Evolutionary conservation across 1,140 invertebrate genomes (phyloP).

Genomic region (Drosophila athabasca): DNA sequence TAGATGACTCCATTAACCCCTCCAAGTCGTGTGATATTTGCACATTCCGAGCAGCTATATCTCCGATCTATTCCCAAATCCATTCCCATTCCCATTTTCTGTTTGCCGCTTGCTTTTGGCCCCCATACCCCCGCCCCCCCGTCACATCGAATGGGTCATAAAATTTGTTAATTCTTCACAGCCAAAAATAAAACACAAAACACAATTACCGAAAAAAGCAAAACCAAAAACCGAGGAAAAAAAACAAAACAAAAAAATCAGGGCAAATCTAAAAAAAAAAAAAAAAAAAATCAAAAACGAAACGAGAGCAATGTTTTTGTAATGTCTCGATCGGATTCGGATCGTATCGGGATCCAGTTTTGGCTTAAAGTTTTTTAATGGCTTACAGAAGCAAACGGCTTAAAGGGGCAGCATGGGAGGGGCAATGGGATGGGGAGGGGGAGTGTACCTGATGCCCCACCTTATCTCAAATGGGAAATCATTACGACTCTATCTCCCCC

Average conservation of each 20-base stretch:
- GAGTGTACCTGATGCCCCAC: slow-evolving; percentile 51
- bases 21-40: slow-evolving; percentile 25
- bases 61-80: slow-evolving; percentile 42
- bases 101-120: slow-evolving; percentile 8
- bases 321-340: slow-evolving; percentile 23
- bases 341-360: slow-evolving; percentile 23
- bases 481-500: slow-evolving; percentile 47
- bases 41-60: slow-evolving; percentile 20
- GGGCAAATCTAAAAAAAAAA: slow-evolving; percentile 59
- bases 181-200: slow-evolving; percentile 25
- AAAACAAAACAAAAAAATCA: slow-evolving; percentile 50
- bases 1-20: slow-evolving; percentile 40
- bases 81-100: slow-evolving; percentile 3
- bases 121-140: too few species aligned
- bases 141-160: slow-evolving; percentile 64
- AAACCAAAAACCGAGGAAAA: slow-evolving; percentile 18
- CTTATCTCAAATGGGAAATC: slow-evolving; percentile 80
- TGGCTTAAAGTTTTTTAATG: slow-evolving; percentile 30
- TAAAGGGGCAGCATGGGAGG: background rate
- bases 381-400: slow-evolving; percentile 41
- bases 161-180: slow-evolving; percentile 71
- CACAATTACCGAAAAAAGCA: slow-evolving; percentile 18
- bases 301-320: slow-evolving; percentile 66
- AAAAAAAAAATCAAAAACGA: slow-evolving; percentile 49
- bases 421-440: background rate